Conservation (phyloP, 2,113 vertebrate species). For the Vulpes lagopus region DNA sequence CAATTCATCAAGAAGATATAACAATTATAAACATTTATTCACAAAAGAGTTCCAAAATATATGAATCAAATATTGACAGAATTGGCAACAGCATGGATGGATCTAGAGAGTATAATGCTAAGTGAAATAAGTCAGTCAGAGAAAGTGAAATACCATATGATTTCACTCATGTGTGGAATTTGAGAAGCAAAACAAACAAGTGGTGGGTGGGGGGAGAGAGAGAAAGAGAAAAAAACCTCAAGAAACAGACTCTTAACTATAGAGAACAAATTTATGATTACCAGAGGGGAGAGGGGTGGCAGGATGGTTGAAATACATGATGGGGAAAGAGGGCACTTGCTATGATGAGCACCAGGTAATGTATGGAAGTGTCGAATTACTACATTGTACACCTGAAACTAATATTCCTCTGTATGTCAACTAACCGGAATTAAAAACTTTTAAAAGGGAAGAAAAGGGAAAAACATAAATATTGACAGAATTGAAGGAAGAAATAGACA, state of each 20-base stretch:
- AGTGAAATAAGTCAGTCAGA: neutral
- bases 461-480: neutral
- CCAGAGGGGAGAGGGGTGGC: neutral
- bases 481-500: neutral
- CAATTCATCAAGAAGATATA: neutral
- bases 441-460: neutral
- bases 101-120: neutral
- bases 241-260: neutral
- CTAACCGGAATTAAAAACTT: neutral
- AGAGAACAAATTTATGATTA: neutral
- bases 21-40: conserved; percentile 20
- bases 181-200: neutral
- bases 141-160: neutral
- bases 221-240: neutral
- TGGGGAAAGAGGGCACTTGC: neutral
- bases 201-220: neutral
- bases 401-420: neutral
- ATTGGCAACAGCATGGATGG: neutral
- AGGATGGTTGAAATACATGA: neutral
- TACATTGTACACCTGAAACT: neutral
- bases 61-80: neutral
- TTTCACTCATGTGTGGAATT: neutral
- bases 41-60: neutral
- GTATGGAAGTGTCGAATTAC: neutral
- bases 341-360: neutral